Evolutionary conservation across 2,888 invertebrate genomes (phyloP).

Genomic region (Flexamia atlantica): DNA sequence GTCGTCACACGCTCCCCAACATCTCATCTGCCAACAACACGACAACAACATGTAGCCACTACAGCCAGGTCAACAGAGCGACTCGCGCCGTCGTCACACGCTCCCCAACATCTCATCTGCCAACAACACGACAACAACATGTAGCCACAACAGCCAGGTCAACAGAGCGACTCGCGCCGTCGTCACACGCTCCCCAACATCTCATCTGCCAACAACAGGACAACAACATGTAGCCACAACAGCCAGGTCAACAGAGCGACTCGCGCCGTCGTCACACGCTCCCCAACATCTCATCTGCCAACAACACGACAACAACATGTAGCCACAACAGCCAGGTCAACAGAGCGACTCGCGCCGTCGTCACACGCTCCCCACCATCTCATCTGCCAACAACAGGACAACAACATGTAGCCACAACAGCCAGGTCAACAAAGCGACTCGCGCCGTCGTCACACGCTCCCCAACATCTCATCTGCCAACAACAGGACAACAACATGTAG

Average conservation of each 20-base stretch:
- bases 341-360: conserved; percentile 14
- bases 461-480: conserved; percentile 8
- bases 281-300: conserved; percentile 3
- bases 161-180: conserved; percentile 25
- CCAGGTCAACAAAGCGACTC: conserved; percentile 12
- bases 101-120: conserved; percentile 8
- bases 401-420: background rate
- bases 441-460: conserved; percentile 31
- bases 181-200: background rate
- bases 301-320: background rate
- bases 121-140: too few species aligned
- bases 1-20: conserved; percentile 14
- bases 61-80: background rate
- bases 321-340: background rate
- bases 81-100: conserved; percentile 15
- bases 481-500: background rate
- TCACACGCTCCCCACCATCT: conserved; percentile 21
- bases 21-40: conserved; percentile 26
- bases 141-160: background rate
- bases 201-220: conserved; percentile 10
- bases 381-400: conserved; percentile 3
- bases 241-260: conserved; percentile 19
- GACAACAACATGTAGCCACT: background rate
- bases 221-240: conserved; percentile 5
- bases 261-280: conserved; percentile 39